Conservation (phyloP, 2,113 vertebrate genomes). For the Hyla sarda region DNA sequence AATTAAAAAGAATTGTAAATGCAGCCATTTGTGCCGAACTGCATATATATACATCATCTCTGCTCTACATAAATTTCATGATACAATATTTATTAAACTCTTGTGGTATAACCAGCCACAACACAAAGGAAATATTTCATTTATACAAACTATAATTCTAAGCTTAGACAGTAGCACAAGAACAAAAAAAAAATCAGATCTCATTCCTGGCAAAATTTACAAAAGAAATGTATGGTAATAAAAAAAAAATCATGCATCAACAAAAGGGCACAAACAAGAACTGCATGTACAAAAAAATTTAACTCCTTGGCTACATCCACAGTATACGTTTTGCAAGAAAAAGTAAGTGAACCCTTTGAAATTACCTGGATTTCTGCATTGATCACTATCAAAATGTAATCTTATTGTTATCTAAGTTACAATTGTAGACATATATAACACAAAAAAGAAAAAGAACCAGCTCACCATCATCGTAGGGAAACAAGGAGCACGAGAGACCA, state of each 20-base stretch:
- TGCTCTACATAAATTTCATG: neutral
- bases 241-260: neutral
- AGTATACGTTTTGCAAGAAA: too few species aligned
- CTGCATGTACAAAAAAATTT: neutral
- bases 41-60: conserved; percentile 17
- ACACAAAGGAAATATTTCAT: conserved; percentile 23
- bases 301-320: too few species aligned
- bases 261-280: neutral
- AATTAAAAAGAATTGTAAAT: conserved; percentile 13
- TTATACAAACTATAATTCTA: neutral
- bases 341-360: too few species aligned
- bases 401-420: too few species aligned
- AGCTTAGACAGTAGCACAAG: neutral
- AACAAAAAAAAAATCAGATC: neutral
- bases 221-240: neutral
- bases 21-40: conserved; percentile 2
- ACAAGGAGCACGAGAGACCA: too few species aligned
- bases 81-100: conserved; percentile 40
- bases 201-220: neutral
- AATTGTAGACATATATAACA: too few species aligned
- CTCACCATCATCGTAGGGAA: too few species aligned
- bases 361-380: too few species aligned
- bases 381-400: too few species aligned
- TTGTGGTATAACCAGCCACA: neutral
- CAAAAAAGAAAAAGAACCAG: too few species aligned